These are phyloP conservation scores for Hippoglossus hippoglossus DNA, from an alignment of 2,797 vertebrate genomes.

Conservation along the genomic window DNA sequence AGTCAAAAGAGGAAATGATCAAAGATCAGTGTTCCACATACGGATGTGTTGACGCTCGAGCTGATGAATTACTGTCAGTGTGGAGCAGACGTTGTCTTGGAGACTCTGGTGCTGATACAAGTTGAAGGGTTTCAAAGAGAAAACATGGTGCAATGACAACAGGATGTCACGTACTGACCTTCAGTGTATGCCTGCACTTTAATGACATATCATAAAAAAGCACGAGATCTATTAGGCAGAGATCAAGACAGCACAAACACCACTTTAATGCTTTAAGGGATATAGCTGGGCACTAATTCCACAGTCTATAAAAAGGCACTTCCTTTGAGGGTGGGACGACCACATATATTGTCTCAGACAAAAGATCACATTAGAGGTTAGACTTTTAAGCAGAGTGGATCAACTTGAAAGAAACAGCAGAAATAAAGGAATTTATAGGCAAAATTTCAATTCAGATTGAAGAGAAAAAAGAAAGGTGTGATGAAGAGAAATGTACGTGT, in stretches of 20 bases:
- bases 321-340: background rate
- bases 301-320: background rate
- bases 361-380: background rate
- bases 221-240: no score
- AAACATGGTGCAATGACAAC: conserved; percentile 1
- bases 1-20: conserved; percentile 26
- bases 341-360: background rate
- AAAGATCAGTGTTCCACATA: conserved; percentile 17
- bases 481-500: background rate
- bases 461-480: background rate
- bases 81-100: background rate
- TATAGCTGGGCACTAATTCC: background rate
- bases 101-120: conserved; percentile 9
- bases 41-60: background rate
- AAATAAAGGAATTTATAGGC: background rate
- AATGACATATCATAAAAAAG: background rate
- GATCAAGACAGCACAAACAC: background rate
- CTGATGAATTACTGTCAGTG: conserved; percentile 1
- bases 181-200: background rate
- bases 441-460: background rate
- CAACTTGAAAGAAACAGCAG: background rate
- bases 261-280: background rate
- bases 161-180: background rate
- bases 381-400: background rate
- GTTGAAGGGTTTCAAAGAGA: background rate